A percentile compares a stretch with the other conserved stretches of the same genome.
These are phyloP conservation scores for Folsomia candida DNA, from an alignment of 2,888 invertebrate species.

Conservation along the genomic window DNA sequence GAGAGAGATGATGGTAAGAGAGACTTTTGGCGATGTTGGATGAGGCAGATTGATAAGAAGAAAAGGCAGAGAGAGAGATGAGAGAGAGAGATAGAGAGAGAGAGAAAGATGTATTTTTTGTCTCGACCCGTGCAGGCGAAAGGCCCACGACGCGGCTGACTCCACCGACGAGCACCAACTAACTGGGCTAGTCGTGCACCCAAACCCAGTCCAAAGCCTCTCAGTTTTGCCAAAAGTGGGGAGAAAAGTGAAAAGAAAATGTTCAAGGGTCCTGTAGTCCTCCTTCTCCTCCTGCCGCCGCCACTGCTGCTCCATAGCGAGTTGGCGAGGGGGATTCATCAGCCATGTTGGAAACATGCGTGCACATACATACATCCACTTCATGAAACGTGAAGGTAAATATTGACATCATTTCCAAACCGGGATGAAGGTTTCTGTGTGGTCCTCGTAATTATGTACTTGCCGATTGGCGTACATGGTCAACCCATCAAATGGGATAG, in stretches of 20 bases:
- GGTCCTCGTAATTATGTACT: too few relatives aligned
- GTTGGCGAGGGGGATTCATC: too few relatives aligned
- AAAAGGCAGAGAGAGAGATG: conserved; percentile 17
- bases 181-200: not conserved
- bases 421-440: too few relatives aligned
- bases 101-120: conserved; percentile 4
- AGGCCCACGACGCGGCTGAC: not conserved
- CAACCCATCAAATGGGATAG: too few relatives aligned
- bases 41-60: conserved; percentile 11
- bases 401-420: too few relatives aligned
- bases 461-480: too few relatives aligned
- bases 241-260: not conserved
- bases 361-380: too few relatives aligned
- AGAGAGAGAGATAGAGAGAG: too few relatives aligned
- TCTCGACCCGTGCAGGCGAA: conserved; percentile 38
- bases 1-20: conserved; percentile 4
- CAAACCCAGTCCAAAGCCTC: not conserved
- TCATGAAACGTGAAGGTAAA: too few relatives aligned
- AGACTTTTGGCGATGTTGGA: conserved; percentile 12
- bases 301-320: too few relatives aligned
- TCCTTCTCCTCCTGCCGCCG: not conserved
- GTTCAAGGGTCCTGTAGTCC: too few relatives aligned
- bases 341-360: too few relatives aligned
- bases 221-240: not conserved
- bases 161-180: conserved; percentile 2